Conservation (phyloP, 2,888 invertebrate genomes). For the Coenonympha arcania region DNA sequence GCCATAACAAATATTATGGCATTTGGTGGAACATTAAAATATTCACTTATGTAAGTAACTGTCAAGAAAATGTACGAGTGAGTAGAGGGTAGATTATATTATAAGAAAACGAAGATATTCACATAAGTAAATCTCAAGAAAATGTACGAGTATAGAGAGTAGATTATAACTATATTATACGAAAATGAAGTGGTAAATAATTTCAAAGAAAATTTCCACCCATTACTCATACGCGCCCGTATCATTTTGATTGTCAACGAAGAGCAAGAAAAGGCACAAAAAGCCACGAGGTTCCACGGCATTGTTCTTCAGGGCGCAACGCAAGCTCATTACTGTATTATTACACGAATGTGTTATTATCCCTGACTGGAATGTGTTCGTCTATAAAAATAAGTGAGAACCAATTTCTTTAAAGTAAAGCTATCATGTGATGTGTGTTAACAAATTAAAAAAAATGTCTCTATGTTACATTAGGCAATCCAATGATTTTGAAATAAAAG, state of each 20-base stretch:
- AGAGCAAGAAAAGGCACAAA: constrained; percentile 12
- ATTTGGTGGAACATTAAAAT: too few species aligned
- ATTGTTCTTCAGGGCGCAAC: constrained; percentile 18
- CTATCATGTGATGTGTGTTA: too few species aligned
- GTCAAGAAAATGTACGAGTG: neutral
- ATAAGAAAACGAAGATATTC: constrained; percentile 1
- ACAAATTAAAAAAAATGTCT: too few species aligned
- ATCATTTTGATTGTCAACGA: constrained; percentile 21
- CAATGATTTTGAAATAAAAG: too few species aligned
- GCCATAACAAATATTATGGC: too few species aligned
- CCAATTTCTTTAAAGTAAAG: too few species aligned
- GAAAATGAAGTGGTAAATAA: neutral
- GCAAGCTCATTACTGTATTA: constrained; percentile 21
- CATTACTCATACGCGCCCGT: constrained; percentile 16
- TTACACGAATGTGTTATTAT: constrained; percentile 10
- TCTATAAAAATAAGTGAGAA: too few species aligned
- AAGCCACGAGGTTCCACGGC: constrained; percentile 1
- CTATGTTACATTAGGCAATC: too few species aligned
- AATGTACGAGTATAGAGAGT: neutral
- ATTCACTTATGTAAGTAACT: too few species aligned
- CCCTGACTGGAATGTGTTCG: constrained; percentile 2
- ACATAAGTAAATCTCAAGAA: too few species aligned
- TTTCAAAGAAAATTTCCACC: constrained; percentile 13
- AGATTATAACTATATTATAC: too few species aligned
- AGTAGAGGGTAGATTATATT: too few species aligned